phyloP scores from a whole-genome alignment of 2,113 vertebrate genomes.

The Buteo buteo region DNA sequence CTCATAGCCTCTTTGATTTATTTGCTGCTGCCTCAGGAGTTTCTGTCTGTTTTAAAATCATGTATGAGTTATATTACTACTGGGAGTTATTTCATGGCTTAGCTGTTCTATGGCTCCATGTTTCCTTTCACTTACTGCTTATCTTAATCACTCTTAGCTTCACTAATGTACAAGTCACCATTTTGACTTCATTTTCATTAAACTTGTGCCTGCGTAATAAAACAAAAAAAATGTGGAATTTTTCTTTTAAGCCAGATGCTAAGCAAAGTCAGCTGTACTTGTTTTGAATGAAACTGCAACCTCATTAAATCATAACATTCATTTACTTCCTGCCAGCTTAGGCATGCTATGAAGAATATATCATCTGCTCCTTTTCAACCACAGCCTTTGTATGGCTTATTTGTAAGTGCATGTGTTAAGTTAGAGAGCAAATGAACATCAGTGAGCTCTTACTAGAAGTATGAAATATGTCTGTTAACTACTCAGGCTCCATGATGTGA shows the following conservation, averaged over 20 bases:
- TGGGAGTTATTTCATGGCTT: not conserved
- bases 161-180: not conserved
- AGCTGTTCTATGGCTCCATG: not conserved
- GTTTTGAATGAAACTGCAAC: not conserved
- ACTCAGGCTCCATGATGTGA: accelerated
- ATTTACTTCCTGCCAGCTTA: not conserved
- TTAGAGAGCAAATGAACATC: not conserved
- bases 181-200: not conserved
- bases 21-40: constrained; percentile 17
- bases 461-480: not conserved
- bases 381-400: not conserved
- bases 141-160: not conserved
- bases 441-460: not conserved
- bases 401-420: not conserved
- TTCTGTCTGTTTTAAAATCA: constrained; percentile 23
- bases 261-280: not conserved
- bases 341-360: not conserved
- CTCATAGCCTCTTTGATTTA: constrained; percentile 38
- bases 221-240: not conserved
- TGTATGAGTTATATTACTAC: not conserved
- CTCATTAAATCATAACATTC: not conserved
- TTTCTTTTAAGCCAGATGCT: not conserved
- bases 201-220: not conserved
- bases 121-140: not conserved
- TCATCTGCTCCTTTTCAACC: not conserved